phyloP scores from a whole-genome alignment of 2,888 invertebrate species.

The Hirtodrosophila alboralis region DNA sequence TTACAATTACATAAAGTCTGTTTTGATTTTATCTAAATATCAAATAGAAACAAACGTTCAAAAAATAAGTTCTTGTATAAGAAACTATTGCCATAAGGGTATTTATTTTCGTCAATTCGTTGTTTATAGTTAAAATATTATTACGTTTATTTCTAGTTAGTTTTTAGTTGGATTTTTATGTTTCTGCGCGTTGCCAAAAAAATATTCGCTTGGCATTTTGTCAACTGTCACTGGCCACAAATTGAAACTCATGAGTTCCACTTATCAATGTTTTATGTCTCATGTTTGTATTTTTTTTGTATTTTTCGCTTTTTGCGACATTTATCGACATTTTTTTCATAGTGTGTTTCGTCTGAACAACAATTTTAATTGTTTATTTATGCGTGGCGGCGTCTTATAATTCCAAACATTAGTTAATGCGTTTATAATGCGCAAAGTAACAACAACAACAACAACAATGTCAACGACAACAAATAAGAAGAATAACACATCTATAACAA shows the following conservation, averaged over 20 bases:
- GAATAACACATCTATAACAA: constrained; percentile 5
- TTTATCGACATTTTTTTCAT: constrained; percentile 43
- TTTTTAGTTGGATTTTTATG: constrained; percentile 19
- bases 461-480: constrained; percentile 27
- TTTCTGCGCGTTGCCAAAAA: constrained; percentile 31
- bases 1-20: no score
- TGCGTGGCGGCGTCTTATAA: constrained; percentile 45
- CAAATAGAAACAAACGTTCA: no score
- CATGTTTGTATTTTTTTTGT: no score
- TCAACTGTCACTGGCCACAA: constrained; percentile 54
- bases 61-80: no score
- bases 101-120: no score
- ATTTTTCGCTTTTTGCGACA: constrained; percentile 31
- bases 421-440: constrained; percentile 69
- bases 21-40: no score
- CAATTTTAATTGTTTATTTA: constrained; percentile 58
- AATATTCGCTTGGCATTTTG: constrained; percentile 55
- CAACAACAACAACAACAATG: constrained; percentile 31
- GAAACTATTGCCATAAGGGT: no score
- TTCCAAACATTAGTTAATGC: constrained; percentile 70
- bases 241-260: constrained; percentile 57
- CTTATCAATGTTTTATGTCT: constrained; percentile 53
- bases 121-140: no score
- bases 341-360: constrained; percentile 15
- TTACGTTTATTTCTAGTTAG: constrained; percentile 10